phyloP scores from a whole-genome alignment of 2,888 invertebrate genomes.

The Nemotelus pantherinus region DNA sequence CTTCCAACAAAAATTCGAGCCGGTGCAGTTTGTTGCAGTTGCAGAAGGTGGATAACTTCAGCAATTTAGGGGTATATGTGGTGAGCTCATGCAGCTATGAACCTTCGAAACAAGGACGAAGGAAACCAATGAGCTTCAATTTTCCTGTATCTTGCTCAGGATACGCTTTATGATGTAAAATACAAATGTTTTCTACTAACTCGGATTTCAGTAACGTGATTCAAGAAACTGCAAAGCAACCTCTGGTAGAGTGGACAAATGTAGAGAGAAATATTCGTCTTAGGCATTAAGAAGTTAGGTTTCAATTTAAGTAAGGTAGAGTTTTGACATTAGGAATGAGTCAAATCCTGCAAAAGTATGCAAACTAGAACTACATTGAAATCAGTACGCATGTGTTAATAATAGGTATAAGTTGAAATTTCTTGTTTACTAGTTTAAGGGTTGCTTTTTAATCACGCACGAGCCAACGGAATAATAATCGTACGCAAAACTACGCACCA shows the following conservation, averaged over 20 bases:
- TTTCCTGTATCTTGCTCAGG: not conserved
- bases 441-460: conserved; percentile 22
- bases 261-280: too few relatives aligned
- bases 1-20: not conserved
- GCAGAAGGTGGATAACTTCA: not conserved
- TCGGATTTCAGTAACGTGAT: too few relatives aligned
- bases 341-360: too few relatives aligned
- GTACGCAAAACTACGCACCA: conserved; percentile 34
- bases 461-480: not conserved
- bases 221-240: too few relatives aligned
- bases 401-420: conserved; percentile 24
- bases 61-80: not conserved
- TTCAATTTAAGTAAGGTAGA: too few relatives aligned
- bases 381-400: not conserved
- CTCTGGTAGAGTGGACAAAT: too few relatives aligned
- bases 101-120: conserved; percentile 10
- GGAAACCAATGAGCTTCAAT: not conserved
- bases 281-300: too few relatives aligned
- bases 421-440: conserved; percentile 28
- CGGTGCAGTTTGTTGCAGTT: not conserved
- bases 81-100: conserved; percentile 5
- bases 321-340: too few relatives aligned
- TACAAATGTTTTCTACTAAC: too few relatives aligned
- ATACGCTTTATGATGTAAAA: not conserved
- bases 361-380: not conserved